Percentiles rank a stretch among this genome's conserved stretches.
These are phyloP conservation scores for Helicoverpa zea DNA, from an alignment of 1,140 invertebrate species.

Conservation along the genomic window DNA sequence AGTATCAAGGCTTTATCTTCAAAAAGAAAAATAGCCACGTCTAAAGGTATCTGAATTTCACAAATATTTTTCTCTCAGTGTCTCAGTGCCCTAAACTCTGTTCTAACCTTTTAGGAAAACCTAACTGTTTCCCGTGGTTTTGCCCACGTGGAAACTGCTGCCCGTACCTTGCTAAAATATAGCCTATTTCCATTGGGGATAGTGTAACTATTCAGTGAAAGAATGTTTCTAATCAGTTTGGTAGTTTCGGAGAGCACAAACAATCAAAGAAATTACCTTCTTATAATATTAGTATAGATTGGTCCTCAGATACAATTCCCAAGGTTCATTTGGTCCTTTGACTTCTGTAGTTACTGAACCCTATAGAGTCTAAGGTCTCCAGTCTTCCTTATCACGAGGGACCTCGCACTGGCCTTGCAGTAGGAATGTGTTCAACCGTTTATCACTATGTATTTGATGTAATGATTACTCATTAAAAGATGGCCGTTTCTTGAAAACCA, in stretches of 20 bases:
- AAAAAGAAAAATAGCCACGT: too few relatives aligned
- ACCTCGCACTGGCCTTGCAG: constrained; percentile 49
- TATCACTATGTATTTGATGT: constrained; percentile 54
- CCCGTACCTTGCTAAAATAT: too few relatives aligned
- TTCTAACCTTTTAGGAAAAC: too few relatives aligned
- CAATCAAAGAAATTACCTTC: not conserved
- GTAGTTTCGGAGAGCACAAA: not conserved
- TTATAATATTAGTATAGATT: not conserved
- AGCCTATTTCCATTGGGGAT: too few relatives aligned
- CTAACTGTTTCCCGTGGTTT: too few relatives aligned
- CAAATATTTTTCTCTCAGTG: too few relatives aligned
- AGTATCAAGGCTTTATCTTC: constrained; percentile 1
- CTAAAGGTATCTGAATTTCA: too few relatives aligned
- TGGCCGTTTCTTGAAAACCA: constrained; percentile 23
- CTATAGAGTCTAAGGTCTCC: not conserved
- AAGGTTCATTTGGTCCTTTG: not conserved
- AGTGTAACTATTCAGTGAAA: too few relatives aligned
- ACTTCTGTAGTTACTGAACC: not conserved
- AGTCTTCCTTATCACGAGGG: constrained; percentile 34
- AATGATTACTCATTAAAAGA: constrained; percentile 57
- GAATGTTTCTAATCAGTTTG: too few relatives aligned
- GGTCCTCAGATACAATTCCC: not conserved
- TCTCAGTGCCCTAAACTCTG: too few relatives aligned
- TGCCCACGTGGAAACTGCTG: too few relatives aligned
- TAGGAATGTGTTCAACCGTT: constrained; percentile 53